Evolutionary conservation across 2,113 vertebrate species (phyloP).

Genomic region (Suricata suricatta): DNA sequence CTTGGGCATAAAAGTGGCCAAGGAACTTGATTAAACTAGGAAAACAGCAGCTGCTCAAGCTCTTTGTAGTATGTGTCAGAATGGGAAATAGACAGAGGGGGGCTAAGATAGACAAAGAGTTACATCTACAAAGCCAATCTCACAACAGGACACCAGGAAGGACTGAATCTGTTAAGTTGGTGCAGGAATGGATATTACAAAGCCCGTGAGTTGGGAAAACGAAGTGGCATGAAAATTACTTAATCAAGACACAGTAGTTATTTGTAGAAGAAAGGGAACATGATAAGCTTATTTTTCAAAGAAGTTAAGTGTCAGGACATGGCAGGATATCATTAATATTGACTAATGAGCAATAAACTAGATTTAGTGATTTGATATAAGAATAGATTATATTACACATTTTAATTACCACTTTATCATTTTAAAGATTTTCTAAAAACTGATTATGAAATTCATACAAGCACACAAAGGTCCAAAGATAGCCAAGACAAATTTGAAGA

Average conservation of each 20-base stretch:
- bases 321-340: constrained; percentile 38
- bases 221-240: background rate
- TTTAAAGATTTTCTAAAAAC: constrained; percentile 30
- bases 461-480: background rate
- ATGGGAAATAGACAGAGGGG: background rate
- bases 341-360: constrained; percentile 50
- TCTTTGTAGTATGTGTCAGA: background rate
- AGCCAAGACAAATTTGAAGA: constrained; percentile 43
- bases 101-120: background rate
- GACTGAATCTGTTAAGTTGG: background rate
- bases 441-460: constrained; percentile 27
- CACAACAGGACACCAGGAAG: background rate
- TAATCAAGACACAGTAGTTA: background rate
- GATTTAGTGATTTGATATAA: constrained; percentile 45
- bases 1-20: background rate
- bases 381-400: constrained; percentile 37
- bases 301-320: background rate
- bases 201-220: background rate
- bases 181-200: background rate
- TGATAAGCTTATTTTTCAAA: constrained; percentile 40
- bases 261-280: constrained; percentile 21
- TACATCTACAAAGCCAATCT: background rate
- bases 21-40: background rate
- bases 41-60: background rate
- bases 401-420: constrained; percentile 17